Conservation (phyloP, 2,797 vertebrate species). For the Cichlasoma orientale region DNA sequence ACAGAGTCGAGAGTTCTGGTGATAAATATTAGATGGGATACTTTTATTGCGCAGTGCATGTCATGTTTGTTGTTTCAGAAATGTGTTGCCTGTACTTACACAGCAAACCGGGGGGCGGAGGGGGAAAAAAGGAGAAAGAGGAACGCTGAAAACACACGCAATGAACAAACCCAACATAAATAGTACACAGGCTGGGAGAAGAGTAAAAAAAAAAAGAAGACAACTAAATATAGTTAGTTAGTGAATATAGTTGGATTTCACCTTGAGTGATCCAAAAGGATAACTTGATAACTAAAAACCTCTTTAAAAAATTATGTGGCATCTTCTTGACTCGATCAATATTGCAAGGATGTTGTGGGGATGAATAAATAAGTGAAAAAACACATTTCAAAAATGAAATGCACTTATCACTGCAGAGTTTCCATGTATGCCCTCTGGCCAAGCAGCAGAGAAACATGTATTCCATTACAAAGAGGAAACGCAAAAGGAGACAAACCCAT, state of each 20-base stretch:
- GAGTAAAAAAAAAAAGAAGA: not conserved
- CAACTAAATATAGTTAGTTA: not conserved
- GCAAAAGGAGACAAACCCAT: slow-evolving; percentile 21
- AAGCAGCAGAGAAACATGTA: slow-evolving; percentile 67
- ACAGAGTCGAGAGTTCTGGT: slow-evolving; percentile 47
- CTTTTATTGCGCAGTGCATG: slow-evolving; percentile 76
- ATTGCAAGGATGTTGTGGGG: slow-evolving; percentile 72
- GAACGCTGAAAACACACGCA: slow-evolving; percentile 7
- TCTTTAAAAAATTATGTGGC: slow-evolving; percentile 61
- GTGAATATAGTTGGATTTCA: slow-evolving; percentile 58
- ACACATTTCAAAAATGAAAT: slow-evolving; percentile 69
- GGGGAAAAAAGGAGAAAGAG: not conserved
- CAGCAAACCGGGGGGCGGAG: slow-evolving; percentile 20
- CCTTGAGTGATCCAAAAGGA: slow-evolving; percentile 62
- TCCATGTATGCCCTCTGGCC: slow-evolving; percentile 71
- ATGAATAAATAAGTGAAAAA: slow-evolving; percentile 72
- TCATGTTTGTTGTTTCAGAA: slow-evolving; percentile 68
- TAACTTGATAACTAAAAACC: slow-evolving; percentile 65
- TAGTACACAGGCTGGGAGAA: not conserved
- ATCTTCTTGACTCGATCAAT: slow-evolving; percentile 71
- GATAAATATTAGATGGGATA: slow-evolving; percentile 83
- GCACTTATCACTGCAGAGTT: slow-evolving; percentile 71
- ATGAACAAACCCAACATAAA: slow-evolving; percentile 21
- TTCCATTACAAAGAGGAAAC: slow-evolving; percentile 53
- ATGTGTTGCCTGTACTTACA: slow-evolving; percentile 49